Evolutionary conservation across 2,888 invertebrate genomes (phyloP).

Genomic region (Oxytorus armatus): DNA sequence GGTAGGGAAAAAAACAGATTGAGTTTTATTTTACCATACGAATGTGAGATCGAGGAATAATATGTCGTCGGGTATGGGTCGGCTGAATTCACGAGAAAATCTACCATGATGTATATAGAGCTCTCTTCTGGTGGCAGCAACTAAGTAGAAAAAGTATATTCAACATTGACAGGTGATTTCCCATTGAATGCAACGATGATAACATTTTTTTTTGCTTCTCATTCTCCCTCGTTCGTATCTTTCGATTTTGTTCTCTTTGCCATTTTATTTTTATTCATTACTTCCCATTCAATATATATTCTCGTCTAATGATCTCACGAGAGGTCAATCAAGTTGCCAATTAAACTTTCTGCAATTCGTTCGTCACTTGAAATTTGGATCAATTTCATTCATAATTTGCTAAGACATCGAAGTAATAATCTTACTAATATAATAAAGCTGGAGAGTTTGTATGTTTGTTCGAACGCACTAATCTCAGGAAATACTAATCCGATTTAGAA

Average conservation of each 20-base stretch:
- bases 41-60: background rate
- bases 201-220: slow-evolving; percentile 30
- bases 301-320: no score
- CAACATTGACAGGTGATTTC: slow-evolving; percentile 53
- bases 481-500: no score
- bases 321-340: no score
- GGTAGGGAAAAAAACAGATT: background rate
- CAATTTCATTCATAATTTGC: no score
- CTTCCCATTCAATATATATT: no score
- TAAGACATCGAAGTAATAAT: no score
- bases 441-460: no score
- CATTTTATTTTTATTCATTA: no score
- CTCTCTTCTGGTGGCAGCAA: background rate
- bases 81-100: slow-evolving; percentile 10
- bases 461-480: no score
- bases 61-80: background rate
- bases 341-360: no score
- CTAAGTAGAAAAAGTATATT: slow-evolving; percentile 13
- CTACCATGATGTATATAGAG: background rate
- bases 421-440: no score
- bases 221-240: background rate
- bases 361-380: no score
- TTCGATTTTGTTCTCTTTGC: background rate
- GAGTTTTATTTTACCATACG: slow-evolving; percentile 7
- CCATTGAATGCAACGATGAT: slow-evolving; percentile 35